Evolutionary conservation across 2,797 vertebrate species (phyloP).

Genomic region (Strix occidentalis): DNA sequence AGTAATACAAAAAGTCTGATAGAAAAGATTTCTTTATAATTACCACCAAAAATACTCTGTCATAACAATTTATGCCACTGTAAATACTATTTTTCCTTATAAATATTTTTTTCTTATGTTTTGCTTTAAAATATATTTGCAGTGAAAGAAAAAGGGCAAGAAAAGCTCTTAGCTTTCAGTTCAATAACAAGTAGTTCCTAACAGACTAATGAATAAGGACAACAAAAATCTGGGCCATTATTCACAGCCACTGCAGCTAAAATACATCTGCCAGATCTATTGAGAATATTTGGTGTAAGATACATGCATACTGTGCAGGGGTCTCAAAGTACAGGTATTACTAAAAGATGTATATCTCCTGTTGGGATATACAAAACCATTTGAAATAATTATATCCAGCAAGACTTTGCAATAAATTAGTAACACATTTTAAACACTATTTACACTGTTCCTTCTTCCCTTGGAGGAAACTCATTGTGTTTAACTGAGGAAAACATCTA

Average conservation of each 20-base stretch:
- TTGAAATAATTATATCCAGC: not conserved
- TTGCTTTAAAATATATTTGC: not conserved
- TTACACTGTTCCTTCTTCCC: not conserved
- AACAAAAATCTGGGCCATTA: not conserved
- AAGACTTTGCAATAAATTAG: not conserved
- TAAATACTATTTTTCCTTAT: not conserved
- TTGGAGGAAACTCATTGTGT: slow-evolving; percentile 5
- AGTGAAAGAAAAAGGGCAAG: not conserved
- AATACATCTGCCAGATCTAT: not conserved
- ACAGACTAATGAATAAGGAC: not conserved
- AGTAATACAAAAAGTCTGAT: not conserved
- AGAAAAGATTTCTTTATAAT: not conserved
- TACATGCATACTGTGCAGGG: not conserved
- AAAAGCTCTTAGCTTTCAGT: not conserved
- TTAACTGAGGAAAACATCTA: slow-evolving; percentile 1
- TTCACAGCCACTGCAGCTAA: not conserved
- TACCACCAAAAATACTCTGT: not conserved
- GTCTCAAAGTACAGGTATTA: not conserved
- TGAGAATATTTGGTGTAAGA: not conserved
- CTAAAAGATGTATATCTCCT: not conserved
- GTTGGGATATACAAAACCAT: not conserved
- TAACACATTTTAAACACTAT: slow-evolving; percentile 10
- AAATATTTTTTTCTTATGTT: not conserved
- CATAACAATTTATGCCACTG: not conserved
- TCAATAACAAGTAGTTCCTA: not conserved